Conservation (phyloP, 2,113 vertebrate species). For the Pteronura brasiliensis region DNA sequence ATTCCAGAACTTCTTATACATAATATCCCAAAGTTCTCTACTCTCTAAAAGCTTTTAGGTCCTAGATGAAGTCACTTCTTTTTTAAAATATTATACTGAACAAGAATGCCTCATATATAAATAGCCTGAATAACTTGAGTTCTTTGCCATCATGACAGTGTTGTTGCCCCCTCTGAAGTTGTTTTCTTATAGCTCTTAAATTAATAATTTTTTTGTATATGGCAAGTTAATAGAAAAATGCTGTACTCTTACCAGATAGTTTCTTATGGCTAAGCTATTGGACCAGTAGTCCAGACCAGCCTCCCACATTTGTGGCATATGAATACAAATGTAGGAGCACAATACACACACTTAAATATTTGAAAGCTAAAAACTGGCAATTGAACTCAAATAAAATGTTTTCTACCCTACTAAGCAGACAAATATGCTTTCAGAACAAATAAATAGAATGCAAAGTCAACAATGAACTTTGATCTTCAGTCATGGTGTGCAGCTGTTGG, state of each 20-base stretch:
- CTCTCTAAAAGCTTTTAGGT: background rate
- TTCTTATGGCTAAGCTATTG: background rate
- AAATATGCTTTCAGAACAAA: background rate
- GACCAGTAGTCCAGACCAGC: no score
- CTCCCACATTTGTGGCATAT: background rate
- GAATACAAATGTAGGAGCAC: background rate
- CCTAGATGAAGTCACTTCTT: background rate
- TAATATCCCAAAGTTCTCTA: background rate
- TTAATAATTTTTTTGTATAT: background rate
- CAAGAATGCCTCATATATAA: background rate
- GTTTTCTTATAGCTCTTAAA: background rate
- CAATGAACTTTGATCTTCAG: background rate
- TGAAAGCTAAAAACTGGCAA: background rate
- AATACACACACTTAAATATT: background rate
- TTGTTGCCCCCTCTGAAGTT: background rate
- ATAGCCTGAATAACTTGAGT: background rate
- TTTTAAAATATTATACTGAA: background rate
- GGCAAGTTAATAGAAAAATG: background rate
- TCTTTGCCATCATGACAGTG: background rate
- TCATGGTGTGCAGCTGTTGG: background rate
- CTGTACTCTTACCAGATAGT: background rate
- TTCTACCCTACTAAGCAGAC: background rate
- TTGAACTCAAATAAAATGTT: background rate
- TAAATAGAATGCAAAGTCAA: background rate
- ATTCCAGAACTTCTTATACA: background rate